Evolutionary conservation across 64 coral and sea anemone species (phyloP), one percentile per base, ranked within the genome.

Genomic region (Cladopsammia gracilis): DNA sequence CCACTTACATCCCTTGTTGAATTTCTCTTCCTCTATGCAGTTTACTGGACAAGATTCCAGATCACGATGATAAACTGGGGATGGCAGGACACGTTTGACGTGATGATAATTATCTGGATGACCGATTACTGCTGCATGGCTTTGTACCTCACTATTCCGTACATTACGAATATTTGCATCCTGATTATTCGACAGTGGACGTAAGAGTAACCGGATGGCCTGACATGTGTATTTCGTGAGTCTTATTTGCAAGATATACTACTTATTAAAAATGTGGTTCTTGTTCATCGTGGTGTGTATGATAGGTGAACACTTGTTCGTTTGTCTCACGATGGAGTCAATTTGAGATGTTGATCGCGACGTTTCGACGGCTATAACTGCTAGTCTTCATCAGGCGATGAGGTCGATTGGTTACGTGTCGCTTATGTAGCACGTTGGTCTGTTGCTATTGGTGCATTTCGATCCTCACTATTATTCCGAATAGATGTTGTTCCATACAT

Each of bases 21-120:
- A 57, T 57, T 57, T 57, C 54, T 57, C 13, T 11, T 24, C 25
- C 25, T 77, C 53, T 51, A 7, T 77, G 0, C 1, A 77, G 74
- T 53, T 56, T 77, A 53, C 74, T 77, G 74, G 74, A 12, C 15
- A 77, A 43, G 22, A 10, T 70, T 70, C 67, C 7, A 70, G 7
- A 25, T 24, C 5, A 34, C 24, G 9, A 7, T 70, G 24, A 70
- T 23, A 11, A 77, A 25, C 74, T 77, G 74, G 74, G 24, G 48
- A 23, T 77, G 74, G 74, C 74, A 77, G 48, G 11, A 77, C 18
- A 77, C 74, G 6, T 77, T 77, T 77, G 74, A 77, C 19, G 20
- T 77, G 9, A 77, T 77, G 22, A 77, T 77, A 16, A 23, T 50
- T 52, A 3, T 24, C 22, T 77, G 74, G 74, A 52, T 77, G 1